These are phyloP conservation scores for Morelia viridis DNA, from an alignment of 2,797 vertebrate species.

Conservation along the genomic window DNA sequence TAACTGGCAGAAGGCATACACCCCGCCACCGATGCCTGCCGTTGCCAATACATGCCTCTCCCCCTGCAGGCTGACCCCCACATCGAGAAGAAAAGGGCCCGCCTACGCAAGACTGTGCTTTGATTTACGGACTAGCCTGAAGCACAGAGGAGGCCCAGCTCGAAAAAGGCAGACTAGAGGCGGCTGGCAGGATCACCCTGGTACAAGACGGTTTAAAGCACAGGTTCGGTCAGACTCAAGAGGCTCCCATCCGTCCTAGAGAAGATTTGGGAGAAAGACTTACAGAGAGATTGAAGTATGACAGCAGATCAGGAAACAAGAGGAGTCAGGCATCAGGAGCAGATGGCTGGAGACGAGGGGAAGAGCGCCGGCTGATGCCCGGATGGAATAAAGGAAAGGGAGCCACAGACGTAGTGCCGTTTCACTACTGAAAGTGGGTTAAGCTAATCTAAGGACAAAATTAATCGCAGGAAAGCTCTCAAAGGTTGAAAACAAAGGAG, in stretches of 20 bases:
- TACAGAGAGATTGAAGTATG: neutral
- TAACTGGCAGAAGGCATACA: neutral
- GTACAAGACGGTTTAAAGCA: neutral
- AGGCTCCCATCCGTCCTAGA: neutral
- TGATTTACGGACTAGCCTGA: neutral
- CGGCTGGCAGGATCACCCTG: neutral
- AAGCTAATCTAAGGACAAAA: neutral
- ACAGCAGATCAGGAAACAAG: neutral
- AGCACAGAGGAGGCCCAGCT: neutral
- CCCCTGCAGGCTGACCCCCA: neutral
- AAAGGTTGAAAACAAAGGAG: neutral
- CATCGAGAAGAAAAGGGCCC: too few relatives aligned
- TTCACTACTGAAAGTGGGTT: too few relatives aligned
- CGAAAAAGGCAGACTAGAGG: neutral
- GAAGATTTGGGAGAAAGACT: neutral
- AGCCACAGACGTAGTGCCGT: neutral
- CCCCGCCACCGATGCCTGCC: neutral
- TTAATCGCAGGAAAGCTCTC: neutral
- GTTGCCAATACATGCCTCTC: neutral
- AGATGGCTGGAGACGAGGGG: too few relatives aligned
- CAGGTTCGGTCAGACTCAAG: neutral
- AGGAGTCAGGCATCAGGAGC: neutral
- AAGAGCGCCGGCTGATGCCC: too few relatives aligned
- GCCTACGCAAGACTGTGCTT: neutral
- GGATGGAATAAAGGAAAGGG: neutral